These are phyloP conservation scores for Clostera curtula DNA, from an alignment of 2,888 invertebrate species.

Conservation along the genomic window DNA sequence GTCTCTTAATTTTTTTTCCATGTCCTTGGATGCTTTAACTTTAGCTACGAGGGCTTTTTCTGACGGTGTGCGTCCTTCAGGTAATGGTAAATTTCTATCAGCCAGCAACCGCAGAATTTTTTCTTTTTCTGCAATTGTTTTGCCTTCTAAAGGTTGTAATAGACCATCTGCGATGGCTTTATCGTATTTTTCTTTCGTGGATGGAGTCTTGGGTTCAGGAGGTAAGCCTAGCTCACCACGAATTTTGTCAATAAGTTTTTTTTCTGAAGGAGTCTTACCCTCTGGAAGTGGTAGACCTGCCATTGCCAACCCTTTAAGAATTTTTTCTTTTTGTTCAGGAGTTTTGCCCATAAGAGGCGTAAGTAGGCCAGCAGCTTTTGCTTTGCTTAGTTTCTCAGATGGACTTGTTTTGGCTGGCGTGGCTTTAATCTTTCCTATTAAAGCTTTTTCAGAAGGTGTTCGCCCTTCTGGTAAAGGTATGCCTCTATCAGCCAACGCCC, in stretches of 20 bases:
- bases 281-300: constrained; percentile 10
- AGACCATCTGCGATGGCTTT: no score
- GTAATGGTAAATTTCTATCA: no score
- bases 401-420: constrained; percentile 2
- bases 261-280: constrained; percentile 12
- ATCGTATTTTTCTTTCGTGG: constrained; percentile 18
- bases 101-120: no score
- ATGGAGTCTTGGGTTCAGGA: constrained; percentile 9
- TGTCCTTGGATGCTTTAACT: no score
- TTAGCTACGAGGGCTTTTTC: no score
- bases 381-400: constrained; percentile 2
- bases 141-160: no score
- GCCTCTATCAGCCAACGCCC: constrained; percentile 5
- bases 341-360: no score
- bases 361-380: constrained; percentile 1
- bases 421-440: constrained; percentile 6
- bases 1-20: no score
- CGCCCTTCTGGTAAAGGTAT: constrained; percentile 11
- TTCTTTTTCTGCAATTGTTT: no score
- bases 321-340: constrained; percentile 18
- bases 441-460: constrained; percentile 9
- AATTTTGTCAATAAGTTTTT: constrained; percentile 10
- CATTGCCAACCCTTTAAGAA: constrained; percentile 8
- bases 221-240: constrained; percentile 18
- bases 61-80: no score